Evolutionary conservation across 2,113 vertebrate genomes (phyloP), one percentile per base, ranked within the genome.

Genomic region (Crypturellus undulatus): DNA sequence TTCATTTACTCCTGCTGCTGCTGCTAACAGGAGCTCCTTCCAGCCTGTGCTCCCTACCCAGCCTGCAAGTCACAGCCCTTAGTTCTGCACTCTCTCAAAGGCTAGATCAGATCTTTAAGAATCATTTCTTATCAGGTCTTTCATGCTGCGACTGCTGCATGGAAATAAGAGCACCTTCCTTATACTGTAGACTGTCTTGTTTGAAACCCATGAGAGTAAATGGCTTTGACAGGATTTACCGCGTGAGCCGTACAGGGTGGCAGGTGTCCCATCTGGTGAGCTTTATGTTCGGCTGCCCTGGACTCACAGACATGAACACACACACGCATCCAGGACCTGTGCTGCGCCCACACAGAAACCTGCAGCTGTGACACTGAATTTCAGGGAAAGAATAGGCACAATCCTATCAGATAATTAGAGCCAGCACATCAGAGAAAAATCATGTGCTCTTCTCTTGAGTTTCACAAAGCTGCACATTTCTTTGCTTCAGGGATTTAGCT

Each of bases 201-300:
- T 89, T 63, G 78, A 92, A 76, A 92, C 71, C 77, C 72, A 47
- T 67, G 52, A 25, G 62, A 84, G n/a, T 76, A 79, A 93, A 86
- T 56, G 20, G 77, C 91, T 93, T 87, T 80, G 58, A 30, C 12
- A 30, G 84, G 93, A 94, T 94, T 93, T 94, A 72, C 32, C 68
- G 64, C 52, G 76, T 77, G 81, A 87, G 49, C 63, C 87, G 64
- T 43, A 28, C n/a, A 68, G 76, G 60, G 30, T 83, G 80, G 86
- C 47, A 52, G 24, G 25, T 16, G 68, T 79, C 84, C n/a, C 68
- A 76, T 86, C 84, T 94, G 80, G 71, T 83, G 77, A 92, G 52
- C 19, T 88, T 79, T 56, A 59, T 10, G 59, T 63, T 67, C 36
- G 34, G 19, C 52, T 52, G 47, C 67, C 32, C 32, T 65, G 12